Percentiles rank a stretch among this genome's conserved stretches.
phyloP scores from a whole-genome alignment of 2,888 invertebrate genomes.

The Griposia aprilina region DNA sequence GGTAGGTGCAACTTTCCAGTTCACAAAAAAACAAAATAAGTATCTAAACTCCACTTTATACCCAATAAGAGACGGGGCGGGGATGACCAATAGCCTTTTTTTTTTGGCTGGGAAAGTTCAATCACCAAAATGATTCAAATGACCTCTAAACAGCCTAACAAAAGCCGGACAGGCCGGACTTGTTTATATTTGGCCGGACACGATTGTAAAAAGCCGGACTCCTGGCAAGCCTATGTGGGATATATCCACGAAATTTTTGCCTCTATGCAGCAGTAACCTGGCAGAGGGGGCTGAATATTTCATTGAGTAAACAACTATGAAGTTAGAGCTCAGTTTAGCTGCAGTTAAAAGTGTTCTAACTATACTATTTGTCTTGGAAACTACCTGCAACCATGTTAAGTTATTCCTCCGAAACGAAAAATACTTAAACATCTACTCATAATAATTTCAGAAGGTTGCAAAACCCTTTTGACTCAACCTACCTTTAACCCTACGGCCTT shows the following conservation, averaged over 20 bases:
- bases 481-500: constrained; percentile 28
- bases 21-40: too few relatives aligned
- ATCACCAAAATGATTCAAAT: too few relatives aligned
- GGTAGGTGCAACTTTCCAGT: too few relatives aligned
- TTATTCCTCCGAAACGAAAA: neutral
- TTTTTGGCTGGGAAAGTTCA: too few relatives aligned
- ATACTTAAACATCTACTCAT: neutral
- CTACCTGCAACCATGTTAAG: neutral
- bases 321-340: neutral
- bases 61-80: too few relatives aligned
- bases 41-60: too few relatives aligned
- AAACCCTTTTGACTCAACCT: neutral
- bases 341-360: neutral
- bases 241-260: neutral
- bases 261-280: neutral
- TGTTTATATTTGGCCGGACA: too few relatives aligned
- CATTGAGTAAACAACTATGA: neutral
- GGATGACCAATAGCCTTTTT: too few relatives aligned
- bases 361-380: neutral
- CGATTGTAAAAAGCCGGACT: too few relatives aligned
- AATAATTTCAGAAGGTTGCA: constrained; percentile 3
- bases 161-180: too few relatives aligned
- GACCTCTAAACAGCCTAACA: too few relatives aligned
- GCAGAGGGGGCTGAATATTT: neutral
- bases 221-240: too few relatives aligned